Conservation (phyloP, 2,888 invertebrate genomes). For the Aphodius sticticus region DNA sequence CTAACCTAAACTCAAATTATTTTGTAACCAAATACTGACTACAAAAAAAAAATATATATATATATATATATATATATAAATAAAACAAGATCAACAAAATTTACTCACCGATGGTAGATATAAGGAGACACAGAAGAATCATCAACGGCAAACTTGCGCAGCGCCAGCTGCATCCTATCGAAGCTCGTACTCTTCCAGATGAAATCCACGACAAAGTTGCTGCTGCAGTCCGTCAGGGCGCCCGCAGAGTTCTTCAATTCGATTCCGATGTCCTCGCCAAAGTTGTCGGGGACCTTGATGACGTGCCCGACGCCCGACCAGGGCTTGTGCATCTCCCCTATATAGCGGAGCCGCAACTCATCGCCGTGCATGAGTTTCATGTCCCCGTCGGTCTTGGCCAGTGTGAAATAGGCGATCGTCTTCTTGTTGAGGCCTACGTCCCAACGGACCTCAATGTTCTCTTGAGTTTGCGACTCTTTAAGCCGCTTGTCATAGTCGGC, state of each 20-base stretch:
- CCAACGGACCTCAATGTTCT: slow-evolving; percentile 98
- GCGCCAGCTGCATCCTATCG: slow-evolving; percentile 95
- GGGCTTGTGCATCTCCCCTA: slow-evolving; percentile 90
- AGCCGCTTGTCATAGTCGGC: slow-evolving; percentile 98
- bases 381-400: slow-evolving; percentile 97
- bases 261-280: slow-evolving; percentile 97
- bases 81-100: background rate
- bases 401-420: slow-evolving; percentile 95
- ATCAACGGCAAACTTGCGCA: slow-evolving; percentile 95
- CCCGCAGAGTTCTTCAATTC: slow-evolving; percentile 94
- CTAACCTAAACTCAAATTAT: too few species aligned
- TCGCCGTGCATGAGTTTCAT: slow-evolving; percentile 99
- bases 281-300: slow-evolving; percentile 94
- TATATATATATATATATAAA: too few species aligned
- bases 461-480: slow-evolving; percentile 98
- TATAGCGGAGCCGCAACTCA: slow-evolving; percentile 90
- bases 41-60: too few species aligned
- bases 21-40: too few species aligned
- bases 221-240: slow-evolving; percentile 92
- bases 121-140: slow-evolving; percentile 96
- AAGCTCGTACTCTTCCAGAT: slow-evolving; percentile 99
- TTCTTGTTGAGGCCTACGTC: slow-evolving; percentile 98
- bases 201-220: slow-evolving; percentile 97
- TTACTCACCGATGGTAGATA: slow-evolving; percentile 84
- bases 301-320: slow-evolving; percentile 99